A percentile compares a stretch with the other conserved stretches of the same genome.
These are phyloP conservation scores for Peucedramus taeniatus DNA, from an alignment of 2,113 vertebrate species.

Conservation along the genomic window DNA sequence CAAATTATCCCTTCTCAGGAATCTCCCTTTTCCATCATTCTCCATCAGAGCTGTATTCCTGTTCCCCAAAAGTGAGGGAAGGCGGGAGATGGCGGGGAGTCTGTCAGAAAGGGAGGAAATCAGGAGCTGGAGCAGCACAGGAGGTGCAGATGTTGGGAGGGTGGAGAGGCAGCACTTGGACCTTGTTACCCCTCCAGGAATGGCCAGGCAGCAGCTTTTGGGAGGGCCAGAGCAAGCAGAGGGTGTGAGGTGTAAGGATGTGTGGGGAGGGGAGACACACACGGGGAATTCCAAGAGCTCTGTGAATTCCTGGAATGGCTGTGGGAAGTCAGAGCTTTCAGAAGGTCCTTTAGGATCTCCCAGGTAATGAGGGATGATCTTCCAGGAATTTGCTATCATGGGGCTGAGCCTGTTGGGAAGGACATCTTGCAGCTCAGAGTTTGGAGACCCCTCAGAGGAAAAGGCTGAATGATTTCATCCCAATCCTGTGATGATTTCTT, in stretches of 20 bases:
- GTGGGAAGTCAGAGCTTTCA: not conserved
- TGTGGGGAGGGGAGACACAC: not conserved
- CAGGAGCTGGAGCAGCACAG: not conserved
- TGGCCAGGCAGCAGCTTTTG: not conserved
- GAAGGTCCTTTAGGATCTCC: not conserved
- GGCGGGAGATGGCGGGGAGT: not conserved
- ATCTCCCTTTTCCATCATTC: not conserved
- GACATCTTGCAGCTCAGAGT: not conserved
- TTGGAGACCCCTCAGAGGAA: not conserved
- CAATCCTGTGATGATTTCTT: not conserved
- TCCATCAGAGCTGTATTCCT: no score
- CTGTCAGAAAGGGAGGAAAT: not conserved
- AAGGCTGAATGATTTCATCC: not conserved
- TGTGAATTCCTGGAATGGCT: not conserved
- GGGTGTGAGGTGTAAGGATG: not conserved
- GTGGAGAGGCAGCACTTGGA: not conserved
- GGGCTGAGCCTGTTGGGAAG: not conserved
- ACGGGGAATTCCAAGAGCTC: not conserved
- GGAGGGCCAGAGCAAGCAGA: not conserved
- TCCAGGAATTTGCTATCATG: not conserved
- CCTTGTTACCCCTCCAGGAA: not conserved
- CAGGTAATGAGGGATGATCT: not conserved
- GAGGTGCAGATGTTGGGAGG: not conserved
- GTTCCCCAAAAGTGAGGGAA: not conserved
- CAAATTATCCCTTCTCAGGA: not conserved